phyloP scores from a whole-genome alignment of 2,888 invertebrate genomes.

The Camponotus fellah region DNA sequence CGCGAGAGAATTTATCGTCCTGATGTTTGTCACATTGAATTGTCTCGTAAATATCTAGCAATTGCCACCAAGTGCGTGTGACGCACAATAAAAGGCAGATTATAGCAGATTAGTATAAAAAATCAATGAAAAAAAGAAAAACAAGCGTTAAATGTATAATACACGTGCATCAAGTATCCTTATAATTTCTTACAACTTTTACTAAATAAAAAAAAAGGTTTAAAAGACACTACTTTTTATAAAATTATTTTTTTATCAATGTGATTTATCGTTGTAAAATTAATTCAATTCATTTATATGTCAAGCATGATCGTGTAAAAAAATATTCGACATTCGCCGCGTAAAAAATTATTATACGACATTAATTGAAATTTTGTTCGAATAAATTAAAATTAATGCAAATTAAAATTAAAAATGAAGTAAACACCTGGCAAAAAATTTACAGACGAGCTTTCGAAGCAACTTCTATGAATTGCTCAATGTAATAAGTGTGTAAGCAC shows the following conservation, averaged over 20 bases:
- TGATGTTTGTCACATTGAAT: constrained; percentile 41
- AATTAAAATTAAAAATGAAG: not conserved
- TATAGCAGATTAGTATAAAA: not conserved
- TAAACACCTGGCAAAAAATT: constrained; percentile 13
- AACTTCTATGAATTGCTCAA: constrained; percentile 24
- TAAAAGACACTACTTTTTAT: not conserved
- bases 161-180: not conserved
- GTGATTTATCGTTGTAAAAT: not conserved
- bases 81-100: constrained; percentile 21
- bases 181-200: not conserved
- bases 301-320: not conserved
- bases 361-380: not conserved
- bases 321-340: not conserved
- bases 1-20: constrained; percentile 34
- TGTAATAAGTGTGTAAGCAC: constrained; percentile 17
- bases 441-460: not conserved
- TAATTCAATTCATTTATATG: not conserved
- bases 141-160: not conserved
- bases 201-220: not conserved
- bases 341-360: not conserved
- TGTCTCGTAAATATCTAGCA: constrained; percentile 43
- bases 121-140: not conserved
- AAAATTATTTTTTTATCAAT: not conserved
- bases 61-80: constrained; percentile 12
- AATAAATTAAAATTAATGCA: not conserved